phyloP scores from a whole-genome alignment of 2,888 invertebrate genomes.

The Synergus laeviventris region DNA sequence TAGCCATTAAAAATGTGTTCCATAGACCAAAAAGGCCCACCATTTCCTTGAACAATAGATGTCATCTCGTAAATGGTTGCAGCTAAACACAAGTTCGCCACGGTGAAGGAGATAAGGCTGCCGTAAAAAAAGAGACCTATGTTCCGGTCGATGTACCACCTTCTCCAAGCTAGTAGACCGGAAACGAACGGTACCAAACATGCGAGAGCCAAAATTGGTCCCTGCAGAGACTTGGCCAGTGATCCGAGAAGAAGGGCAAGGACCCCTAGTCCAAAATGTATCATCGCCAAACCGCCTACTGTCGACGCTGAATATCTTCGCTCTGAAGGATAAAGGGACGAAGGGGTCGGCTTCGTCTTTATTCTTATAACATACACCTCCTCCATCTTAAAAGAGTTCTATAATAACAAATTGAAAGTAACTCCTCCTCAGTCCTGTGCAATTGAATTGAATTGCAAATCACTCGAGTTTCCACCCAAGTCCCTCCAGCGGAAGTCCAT shows the following conservation, averaged over 20 bases:
- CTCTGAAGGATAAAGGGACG: constrained; percentile 82
- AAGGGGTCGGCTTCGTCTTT: constrained; percentile 80
- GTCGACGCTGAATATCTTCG: constrained; percentile 83
- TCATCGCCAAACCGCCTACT: constrained; percentile 81
- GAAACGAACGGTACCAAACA: constrained; percentile 71
- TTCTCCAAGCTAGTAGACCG: constrained; percentile 80
- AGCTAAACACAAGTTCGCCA: constrained; percentile 77
- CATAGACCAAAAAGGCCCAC: constrained; percentile 49
- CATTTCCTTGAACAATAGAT: constrained; percentile 64
- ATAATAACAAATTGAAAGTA: constrained; percentile 25
- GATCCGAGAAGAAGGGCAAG: constrained; percentile 80
- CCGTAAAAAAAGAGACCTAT: constrained; percentile 81
- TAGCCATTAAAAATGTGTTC: constrained; percentile 45
- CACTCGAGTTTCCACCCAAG: constrained; percentile 32
- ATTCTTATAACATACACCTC: constrained; percentile 83
- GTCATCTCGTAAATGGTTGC: constrained; percentile 76
- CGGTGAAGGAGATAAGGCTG: constrained; percentile 78
- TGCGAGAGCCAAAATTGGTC: constrained; percentile 60
- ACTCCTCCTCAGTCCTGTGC: constrained; percentile 31
- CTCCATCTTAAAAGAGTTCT: constrained; percentile 77
- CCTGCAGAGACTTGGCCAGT: constrained; percentile 73
- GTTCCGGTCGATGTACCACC: constrained; percentile 83
- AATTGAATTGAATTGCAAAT: constrained; percentile 37
- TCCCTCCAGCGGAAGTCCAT: constrained; percentile 51
- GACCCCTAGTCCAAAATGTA: constrained; percentile 80